phyloP scores from a whole-genome alignment of 1,140 invertebrate species.

The Pseudomyrmex gracilis region DNA sequence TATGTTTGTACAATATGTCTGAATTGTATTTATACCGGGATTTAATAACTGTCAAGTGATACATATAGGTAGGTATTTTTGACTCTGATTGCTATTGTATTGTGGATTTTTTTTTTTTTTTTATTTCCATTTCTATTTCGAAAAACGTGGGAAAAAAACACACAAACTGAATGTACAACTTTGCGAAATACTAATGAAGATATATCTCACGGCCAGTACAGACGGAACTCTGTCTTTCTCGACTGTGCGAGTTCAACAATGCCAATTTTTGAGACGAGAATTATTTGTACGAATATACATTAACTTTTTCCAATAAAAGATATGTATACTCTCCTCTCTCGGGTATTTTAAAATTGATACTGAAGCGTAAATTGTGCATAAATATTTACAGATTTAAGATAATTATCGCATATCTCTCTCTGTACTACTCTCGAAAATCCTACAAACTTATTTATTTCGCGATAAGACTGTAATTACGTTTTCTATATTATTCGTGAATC shows the following conservation, averaged over 20 bases:
- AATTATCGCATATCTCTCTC: constrained; percentile 39
- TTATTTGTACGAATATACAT: constrained; percentile 54
- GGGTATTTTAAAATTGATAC: constrained; percentile 45
- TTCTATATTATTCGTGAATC: constrained; percentile 48
- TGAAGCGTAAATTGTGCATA: constrained; percentile 29
- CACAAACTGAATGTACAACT: constrained; percentile 33
- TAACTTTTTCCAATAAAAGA: constrained; percentile 38
- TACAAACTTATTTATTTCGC: constrained; percentile 54
- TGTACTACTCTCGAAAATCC: constrained; percentile 34
- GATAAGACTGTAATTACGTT: constrained; percentile 59
- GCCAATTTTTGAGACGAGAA: constrained; percentile 58
- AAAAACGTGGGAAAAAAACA: neutral
- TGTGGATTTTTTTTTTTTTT: constrained; percentile 29
- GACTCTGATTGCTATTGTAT: constrained; percentile 45
- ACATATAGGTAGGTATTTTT: constrained; percentile 59
- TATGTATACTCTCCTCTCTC: constrained; percentile 18
- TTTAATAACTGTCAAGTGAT: constrained; percentile 59
- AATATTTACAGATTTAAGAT: constrained; percentile 44
- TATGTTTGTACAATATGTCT: constrained; percentile 60
- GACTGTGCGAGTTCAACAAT: constrained; percentile 34
- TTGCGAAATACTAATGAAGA: neutral
- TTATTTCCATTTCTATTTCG: neutral
- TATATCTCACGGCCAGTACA: constrained; percentile 31
- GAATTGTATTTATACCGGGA: constrained; percentile 65
- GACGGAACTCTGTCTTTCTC: constrained; percentile 6